These are phyloP conservation scores for Aporophyla lueneburgensis DNA, from an alignment of 2,888 invertebrate species.

Conservation along the genomic window DNA sequence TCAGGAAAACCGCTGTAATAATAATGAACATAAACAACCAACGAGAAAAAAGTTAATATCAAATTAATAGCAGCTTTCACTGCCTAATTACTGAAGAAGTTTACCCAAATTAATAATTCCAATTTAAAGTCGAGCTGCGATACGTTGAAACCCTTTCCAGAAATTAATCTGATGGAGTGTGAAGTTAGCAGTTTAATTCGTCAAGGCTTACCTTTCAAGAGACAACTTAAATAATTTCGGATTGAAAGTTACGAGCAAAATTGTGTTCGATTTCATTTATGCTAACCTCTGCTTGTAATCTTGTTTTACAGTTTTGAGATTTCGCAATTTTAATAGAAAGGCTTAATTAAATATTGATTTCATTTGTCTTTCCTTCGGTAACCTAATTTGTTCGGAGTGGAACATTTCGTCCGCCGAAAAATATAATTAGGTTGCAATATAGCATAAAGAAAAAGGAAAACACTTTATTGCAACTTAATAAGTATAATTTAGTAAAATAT, in stretches of 20 bases:
- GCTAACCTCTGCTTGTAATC: background rate
- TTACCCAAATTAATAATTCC: slow-evolving; percentile 11
- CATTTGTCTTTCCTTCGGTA: background rate
- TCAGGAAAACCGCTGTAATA: background rate
- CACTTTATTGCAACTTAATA: too few species aligned
- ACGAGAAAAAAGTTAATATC: background rate
- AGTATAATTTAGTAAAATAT: too few species aligned
- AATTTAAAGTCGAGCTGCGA: slow-evolving; percentile 15
- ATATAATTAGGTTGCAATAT: too few species aligned
- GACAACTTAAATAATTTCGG: slow-evolving; percentile 35
- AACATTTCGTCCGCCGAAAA: background rate
- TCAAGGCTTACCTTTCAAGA: slow-evolving; percentile 21
- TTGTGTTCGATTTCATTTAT: slow-evolving; percentile 20
- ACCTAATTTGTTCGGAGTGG: background rate
- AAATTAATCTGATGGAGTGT: slow-evolving; percentile 26
- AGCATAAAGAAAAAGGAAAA: too few species aligned
- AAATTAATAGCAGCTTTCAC: background rate
- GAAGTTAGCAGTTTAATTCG: slow-evolving; percentile 47
- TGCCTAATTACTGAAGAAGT: slow-evolving; percentile 3
- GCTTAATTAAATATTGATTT: background rate
- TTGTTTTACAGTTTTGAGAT: slow-evolving; percentile 3
- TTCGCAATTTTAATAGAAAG: slow-evolving; percentile 6
- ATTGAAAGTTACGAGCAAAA: slow-evolving; percentile 41
- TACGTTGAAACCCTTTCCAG: slow-evolving; percentile 21
- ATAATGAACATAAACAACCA: background rate